Percentiles rank a stretch among this genome's conserved stretches.
Evolutionary conservation across 2,888 invertebrate genomes (phyloP).

Genomic region (Acronicta aceris): DNA sequence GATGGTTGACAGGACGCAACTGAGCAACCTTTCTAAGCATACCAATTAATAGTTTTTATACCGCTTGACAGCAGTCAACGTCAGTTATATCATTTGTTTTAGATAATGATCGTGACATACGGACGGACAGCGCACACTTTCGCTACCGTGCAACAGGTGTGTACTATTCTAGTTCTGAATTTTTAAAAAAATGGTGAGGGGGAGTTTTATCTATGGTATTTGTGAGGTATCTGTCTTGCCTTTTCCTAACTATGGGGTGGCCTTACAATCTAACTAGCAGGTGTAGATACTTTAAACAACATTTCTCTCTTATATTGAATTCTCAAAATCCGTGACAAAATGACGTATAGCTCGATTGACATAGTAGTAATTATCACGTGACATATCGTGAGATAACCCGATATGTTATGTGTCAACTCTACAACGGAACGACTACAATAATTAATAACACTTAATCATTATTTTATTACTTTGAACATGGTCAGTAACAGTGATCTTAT

Average conservation of each 20-base stretch:
- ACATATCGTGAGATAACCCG: neutral
- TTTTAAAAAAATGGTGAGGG: neutral
- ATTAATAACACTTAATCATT: too few relatives aligned
- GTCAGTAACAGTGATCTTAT: too few relatives aligned
- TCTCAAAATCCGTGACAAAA: neutral
- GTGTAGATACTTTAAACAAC: neutral
- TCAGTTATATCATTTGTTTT: conserved; percentile 37
- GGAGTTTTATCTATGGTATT: neutral
- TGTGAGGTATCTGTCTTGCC: too few relatives aligned
- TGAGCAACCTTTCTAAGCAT: conserved; percentile 25
- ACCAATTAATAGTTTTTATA: conserved; percentile 39
- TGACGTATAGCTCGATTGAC: neutral
- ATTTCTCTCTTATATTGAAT: neutral
- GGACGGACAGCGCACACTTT: conserved; percentile 32
- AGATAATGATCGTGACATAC: conserved; percentile 49
- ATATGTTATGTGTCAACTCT: too few relatives aligned
- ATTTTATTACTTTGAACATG: too few relatives aligned
- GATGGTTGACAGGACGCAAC: conserved; percentile 22
- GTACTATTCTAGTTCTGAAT: neutral
- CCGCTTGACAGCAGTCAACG: conserved; percentile 35
- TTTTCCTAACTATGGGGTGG: neutral
- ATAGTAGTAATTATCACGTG: neutral
- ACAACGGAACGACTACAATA: too few relatives aligned
- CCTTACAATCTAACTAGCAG: neutral
- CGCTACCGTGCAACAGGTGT: conserved; percentile 2